phyloP scores from a whole-genome alignment of 1,140 invertebrate genomes.

The Lineus longissimus region DNA sequence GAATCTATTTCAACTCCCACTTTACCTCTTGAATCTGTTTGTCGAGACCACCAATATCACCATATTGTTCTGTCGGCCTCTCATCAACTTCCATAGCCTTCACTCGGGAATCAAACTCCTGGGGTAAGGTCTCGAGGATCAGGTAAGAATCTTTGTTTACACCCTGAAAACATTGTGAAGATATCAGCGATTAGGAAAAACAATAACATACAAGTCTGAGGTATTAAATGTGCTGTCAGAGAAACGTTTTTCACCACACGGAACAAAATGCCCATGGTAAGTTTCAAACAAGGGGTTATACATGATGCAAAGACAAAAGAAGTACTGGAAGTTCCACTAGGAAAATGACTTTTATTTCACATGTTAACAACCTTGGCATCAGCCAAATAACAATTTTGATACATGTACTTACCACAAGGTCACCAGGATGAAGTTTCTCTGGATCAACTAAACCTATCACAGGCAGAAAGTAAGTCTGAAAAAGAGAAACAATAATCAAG shows the following conservation, averaged over 20 bases:
- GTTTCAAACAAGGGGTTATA: too few relatives aligned
- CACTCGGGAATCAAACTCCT: slow-evolving; percentile 95
- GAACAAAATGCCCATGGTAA: too few relatives aligned
- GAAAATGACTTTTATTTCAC: too few relatives aligned
- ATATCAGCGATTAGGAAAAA: too few relatives aligned
- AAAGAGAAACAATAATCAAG: slow-evolving; percentile 22
- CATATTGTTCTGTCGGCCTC: slow-evolving; percentile 97
- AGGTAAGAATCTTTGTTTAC: slow-evolving; percentile 99
- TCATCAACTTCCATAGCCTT: slow-evolving; percentile 99
- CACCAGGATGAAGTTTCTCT: slow-evolving; percentile 94
- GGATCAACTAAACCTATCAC: slow-evolving; percentile 98
- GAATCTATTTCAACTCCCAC: not conserved
- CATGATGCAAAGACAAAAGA: too few relatives aligned
- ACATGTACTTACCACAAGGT: slow-evolving; percentile 68
- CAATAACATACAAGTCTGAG: too few relatives aligned
- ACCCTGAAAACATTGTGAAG: slow-evolving; percentile 63
- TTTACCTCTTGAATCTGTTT: slow-evolving; percentile 89
- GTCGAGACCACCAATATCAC: slow-evolving; percentile 97
- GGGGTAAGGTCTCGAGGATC: slow-evolving; percentile 93
- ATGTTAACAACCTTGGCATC: too few relatives aligned
- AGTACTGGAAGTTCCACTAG: too few relatives aligned
- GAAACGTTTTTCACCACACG: too few relatives aligned
- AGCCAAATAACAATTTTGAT: too few relatives aligned
- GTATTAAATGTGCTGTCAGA: too few relatives aligned
- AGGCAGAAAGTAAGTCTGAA: slow-evolving; percentile 94